Evolutionary conservation across 1,140 invertebrate species (phyloP).

Genomic region (Meloidogyne exigua): DNA sequence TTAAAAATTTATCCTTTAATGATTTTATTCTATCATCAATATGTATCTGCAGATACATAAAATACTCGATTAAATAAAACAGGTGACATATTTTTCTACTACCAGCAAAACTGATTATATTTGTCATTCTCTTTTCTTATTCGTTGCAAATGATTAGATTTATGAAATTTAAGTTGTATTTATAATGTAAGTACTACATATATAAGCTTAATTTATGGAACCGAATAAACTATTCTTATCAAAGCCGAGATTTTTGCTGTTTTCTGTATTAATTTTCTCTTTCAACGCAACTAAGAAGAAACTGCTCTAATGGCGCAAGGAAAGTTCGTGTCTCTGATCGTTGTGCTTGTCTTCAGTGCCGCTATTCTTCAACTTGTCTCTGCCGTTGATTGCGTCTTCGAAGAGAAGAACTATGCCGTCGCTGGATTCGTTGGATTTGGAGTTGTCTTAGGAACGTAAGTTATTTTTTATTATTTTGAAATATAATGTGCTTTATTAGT

Average conservation of each 20-base stretch:
- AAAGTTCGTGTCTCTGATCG: background rate
- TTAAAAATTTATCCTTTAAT: too few species aligned
- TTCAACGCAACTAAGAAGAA: background rate
- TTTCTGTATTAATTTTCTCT: background rate
- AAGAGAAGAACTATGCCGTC: background rate
- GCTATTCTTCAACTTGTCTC: constrained; percentile 1
- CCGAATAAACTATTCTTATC: too few species aligned
- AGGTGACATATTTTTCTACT: too few species aligned
- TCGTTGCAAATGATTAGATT: too few species aligned
- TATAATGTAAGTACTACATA: too few species aligned
- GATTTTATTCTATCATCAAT: too few species aligned
- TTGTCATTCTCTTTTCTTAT: too few species aligned
- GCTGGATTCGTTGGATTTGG: constrained; percentile 1
- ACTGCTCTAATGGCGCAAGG: background rate
- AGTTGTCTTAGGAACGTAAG: background rate
- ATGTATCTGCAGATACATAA: too few species aligned
- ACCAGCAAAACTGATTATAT: too few species aligned
- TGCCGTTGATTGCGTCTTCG: background rate
- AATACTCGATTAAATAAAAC: too few species aligned
- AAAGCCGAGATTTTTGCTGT: background rate
- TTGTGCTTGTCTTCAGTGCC: background rate
- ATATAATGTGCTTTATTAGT: background rate
- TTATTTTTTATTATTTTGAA: background rate
- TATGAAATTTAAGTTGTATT: too few species aligned
- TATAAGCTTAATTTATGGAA: too few species aligned